Conservation (phyloP, 1,140 invertebrate genomes). For the Sycobia sp. region DNA sequence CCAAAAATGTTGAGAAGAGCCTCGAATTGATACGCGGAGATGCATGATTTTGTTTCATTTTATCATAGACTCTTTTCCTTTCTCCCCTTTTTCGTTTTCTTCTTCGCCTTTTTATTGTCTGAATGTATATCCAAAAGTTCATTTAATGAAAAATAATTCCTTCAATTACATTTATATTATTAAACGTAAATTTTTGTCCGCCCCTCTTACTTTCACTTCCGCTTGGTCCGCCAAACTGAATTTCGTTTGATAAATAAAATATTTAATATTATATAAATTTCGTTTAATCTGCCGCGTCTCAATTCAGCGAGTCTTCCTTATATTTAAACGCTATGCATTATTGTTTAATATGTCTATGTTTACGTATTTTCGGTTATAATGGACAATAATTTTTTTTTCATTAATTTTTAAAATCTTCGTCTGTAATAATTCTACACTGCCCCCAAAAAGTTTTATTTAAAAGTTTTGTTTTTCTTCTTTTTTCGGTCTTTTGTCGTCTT, state of each 20-base stretch:
- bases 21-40: conserved; percentile 31
- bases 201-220: too few relatives aligned
- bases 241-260: too few relatives aligned
- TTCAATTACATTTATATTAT: conserved; percentile 16
- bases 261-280: neutral
- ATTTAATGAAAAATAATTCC: conserved; percentile 28
- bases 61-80: conserved; percentile 20
- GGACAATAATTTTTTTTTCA: conserved; percentile 33
- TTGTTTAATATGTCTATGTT: conserved; percentile 34
- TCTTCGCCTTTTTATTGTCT: conserved; percentile 22
- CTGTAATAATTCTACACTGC: conserved; percentile 25
- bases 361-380: conserved; percentile 38
- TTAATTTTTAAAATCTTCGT: conserved; percentile 24
- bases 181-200: too few relatives aligned
- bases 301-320: conserved; percentile 19
- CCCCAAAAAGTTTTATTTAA: conserved; percentile 13
- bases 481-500: conserved; percentile 7
- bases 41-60: conserved; percentile 26
- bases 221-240: too few relatives aligned
- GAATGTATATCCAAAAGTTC: conserved; percentile 22
- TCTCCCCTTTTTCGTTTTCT: too few relatives aligned
- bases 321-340: conserved; percentile 42
- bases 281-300: conserved; percentile 19
- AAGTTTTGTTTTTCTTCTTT: conserved; percentile 15
- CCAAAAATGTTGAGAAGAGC: conserved; percentile 19